phyloP scores from a whole-genome alignment of 92 coral and sea anemone genomes.

The Desmophyllum pertusum region DNA sequence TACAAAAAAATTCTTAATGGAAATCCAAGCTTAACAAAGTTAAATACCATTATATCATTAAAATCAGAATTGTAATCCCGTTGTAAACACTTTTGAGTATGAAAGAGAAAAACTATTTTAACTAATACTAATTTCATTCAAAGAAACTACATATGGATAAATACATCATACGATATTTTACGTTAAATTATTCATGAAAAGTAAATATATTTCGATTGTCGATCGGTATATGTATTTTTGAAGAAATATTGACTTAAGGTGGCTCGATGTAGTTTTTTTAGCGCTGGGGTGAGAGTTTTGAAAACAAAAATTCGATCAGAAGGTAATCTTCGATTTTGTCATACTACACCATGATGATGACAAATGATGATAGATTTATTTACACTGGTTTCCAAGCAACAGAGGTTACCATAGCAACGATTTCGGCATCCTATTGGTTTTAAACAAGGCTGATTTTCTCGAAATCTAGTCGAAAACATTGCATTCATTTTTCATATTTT shows the following conservation, averaged over 20 bases:
- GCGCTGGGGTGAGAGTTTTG: no score
- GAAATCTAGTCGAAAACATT: no score
- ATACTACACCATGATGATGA: no score
- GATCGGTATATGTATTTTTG: not conserved
- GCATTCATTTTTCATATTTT: no score
- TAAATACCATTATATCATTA: not conserved
- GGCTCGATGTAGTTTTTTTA: no score
- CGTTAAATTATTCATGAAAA: constrained; percentile 22
- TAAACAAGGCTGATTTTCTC: no score
- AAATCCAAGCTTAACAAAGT: not conserved
- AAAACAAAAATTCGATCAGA: no score
- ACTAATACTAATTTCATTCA: not conserved
- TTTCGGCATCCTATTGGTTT: no score
- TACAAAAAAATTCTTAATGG: not conserved
- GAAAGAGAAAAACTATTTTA: not conserved
- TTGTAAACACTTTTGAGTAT: not conserved
- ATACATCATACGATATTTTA: not conserved
- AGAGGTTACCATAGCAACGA: no score
- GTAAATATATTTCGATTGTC: constrained; percentile 9
- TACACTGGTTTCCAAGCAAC: no score
- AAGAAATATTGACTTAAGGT: constrained; percentile 6
- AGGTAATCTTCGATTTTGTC: no score
- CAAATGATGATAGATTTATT: no score
- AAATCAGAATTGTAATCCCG: not conserved
- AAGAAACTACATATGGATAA: constrained; percentile 11